Base-by-base conservation (phyloP, 1,140 invertebrate species). In the Sitophilus oryzae region DNA sequence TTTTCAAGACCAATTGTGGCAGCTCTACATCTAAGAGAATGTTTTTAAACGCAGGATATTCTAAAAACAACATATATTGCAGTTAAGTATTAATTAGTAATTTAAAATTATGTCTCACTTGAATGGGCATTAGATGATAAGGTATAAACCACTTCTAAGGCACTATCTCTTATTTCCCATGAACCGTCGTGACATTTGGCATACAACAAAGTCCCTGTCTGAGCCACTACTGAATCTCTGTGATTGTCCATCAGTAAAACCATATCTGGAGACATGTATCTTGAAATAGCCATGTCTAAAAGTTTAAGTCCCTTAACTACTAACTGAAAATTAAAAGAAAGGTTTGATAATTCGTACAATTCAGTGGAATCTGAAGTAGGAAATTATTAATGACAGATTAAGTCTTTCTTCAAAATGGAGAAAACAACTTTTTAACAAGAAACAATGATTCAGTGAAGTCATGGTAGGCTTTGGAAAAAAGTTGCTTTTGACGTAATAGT, bases 161-260 rank as follows among this genome's bases (percentile, higher is more conserved):
- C 82, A 2, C 80, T 84, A 58, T 89, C 86, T 37, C 84, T 74
- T 6, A 90, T 79, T 67, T 88, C 86, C 86, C 86, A 89, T 30
- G 80, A 75, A 8, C 75, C 65, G 64, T 88, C 84, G 38, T 85
- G 80, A 63, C 88, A 73, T 63, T 85, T 83, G 66, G 78, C 79
- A 4, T 79, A 80, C 0, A 90, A 74, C 0, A 84, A 79, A 35
- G 77, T 72, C 0, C 83, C 84, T 0, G 89, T 70, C 34, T 80
- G 76, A 52, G 78, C 74, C 63, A 86, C 77, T 0, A 80, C 71
- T 1, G 80, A 80, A 10, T 84, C 83, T 11, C 80, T 71, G 5
- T 78, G 65, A 15, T 77, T 77, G 56, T 88, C 82, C 14, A 86
- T 73, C 0, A 89, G 69, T 11, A 89, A 61, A 1, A 82, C 85